These are phyloP conservation scores for Plectrocnemia conspersa DNA, from an alignment of 1,140 invertebrate genomes.

Conservation along the genomic window DNA sequence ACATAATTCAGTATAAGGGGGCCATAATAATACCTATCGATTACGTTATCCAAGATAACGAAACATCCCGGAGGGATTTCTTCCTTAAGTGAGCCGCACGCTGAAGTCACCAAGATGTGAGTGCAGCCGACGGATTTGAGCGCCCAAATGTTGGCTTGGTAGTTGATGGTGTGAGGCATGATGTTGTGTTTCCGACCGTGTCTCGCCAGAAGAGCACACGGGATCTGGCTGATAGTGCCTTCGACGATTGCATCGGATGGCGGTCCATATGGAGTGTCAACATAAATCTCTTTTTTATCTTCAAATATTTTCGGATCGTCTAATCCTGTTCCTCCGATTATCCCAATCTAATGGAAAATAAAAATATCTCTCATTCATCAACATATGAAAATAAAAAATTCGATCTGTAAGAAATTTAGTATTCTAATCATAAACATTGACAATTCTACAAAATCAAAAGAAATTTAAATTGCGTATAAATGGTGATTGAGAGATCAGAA, in stretches of 20 bases:
- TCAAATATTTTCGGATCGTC: slow-evolving; percentile 81
- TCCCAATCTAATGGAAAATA: slow-evolving; percentile 93
- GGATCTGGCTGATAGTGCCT: slow-evolving; percentile 71
- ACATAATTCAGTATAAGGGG: no score
- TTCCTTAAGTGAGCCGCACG: slow-evolving; percentile 88
- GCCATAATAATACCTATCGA: slow-evolving; percentile 87
- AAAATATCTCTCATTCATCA: no score
- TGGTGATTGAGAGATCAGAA: no score
- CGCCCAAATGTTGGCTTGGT: slow-evolving; percentile 95
- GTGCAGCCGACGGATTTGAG: slow-evolving; percentile 84
- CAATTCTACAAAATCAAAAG: no score
- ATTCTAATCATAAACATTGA: no score
- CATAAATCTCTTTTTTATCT: slow-evolving; percentile 56
- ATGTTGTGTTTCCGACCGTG: slow-evolving; percentile 85
- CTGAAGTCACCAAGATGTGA: slow-evolving; percentile 85
- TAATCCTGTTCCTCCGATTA: slow-evolving; percentile 92
- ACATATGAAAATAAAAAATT: no score
- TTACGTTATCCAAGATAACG: slow-evolving; percentile 88
- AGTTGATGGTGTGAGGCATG: slow-evolving; percentile 78
- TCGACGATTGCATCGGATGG: slow-evolving; percentile 78
- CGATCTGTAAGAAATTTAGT: no score
- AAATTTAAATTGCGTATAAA: no score
- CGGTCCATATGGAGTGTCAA: slow-evolving; percentile 78
- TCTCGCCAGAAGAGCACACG: slow-evolving; percentile 80
- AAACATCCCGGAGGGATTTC: slow-evolving; percentile 83